These are phyloP conservation scores for Watsonalla binaria DNA, from an alignment of 2,888 invertebrate species.

Conservation along the genomic window DNA sequence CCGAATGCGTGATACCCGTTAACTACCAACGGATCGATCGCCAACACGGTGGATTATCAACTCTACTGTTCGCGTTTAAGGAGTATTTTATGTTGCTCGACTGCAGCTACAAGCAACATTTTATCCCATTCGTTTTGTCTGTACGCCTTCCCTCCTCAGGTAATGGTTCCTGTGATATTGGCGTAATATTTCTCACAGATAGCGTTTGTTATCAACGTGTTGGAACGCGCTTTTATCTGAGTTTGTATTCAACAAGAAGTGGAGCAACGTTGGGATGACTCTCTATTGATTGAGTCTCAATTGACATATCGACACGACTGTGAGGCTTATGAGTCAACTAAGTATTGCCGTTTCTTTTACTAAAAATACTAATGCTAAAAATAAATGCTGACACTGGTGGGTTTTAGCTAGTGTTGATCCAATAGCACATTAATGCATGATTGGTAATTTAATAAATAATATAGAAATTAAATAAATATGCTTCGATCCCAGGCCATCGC, in stretches of 20 bases:
- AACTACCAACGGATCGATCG: constrained; percentile 46
- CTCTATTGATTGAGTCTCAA: not conserved
- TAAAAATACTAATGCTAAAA: no score
- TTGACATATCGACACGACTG: no score
- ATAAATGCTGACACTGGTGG: no score
- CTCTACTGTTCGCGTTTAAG: constrained; percentile 24
- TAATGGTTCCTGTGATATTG: constrained; percentile 60
- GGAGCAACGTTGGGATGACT: not conserved
- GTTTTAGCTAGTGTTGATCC: no score
- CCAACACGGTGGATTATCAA: constrained; percentile 22
- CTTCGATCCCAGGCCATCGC: no score
- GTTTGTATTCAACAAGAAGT: constrained; percentile 29
- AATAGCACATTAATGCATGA: no score
- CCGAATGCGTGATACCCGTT: constrained; percentile 65
- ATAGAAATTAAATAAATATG: no score
- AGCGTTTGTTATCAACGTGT: constrained; percentile 59
- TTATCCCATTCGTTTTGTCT: constrained; percentile 55
- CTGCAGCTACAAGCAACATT: constrained; percentile 37
- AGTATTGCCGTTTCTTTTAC: no score
- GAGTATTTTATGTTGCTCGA: constrained; percentile 14
- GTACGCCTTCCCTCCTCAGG: constrained; percentile 45
- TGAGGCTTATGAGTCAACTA: no score
- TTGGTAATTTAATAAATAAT: no score
- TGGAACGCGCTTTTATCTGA: constrained; percentile 45
- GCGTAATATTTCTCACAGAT: constrained; percentile 61